Evolutionary conservation across 2,888 invertebrate species (phyloP).

Genomic region (Epinotia bilunana): DNA sequence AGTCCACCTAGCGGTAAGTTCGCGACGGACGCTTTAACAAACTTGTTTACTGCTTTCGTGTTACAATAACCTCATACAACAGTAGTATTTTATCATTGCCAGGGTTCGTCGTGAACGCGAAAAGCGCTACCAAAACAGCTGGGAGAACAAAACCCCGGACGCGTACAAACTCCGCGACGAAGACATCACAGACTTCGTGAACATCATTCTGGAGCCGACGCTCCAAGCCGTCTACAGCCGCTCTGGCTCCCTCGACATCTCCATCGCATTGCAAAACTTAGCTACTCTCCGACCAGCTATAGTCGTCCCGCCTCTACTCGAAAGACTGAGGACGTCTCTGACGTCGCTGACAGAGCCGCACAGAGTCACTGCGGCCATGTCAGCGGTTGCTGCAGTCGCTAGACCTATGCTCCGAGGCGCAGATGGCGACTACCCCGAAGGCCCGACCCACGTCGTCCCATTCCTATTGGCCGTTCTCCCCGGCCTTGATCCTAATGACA

Average conservation of each 20-base stretch:
- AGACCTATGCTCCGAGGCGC: constrained; percentile 85
- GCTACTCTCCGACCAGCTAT: constrained; percentile 91
- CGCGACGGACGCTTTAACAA: background rate
- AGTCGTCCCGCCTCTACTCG: constrained; percentile 92
- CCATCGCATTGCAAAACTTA: constrained; percentile 88
- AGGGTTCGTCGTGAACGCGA: constrained; percentile 87
- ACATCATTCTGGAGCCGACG: constrained; percentile 88
- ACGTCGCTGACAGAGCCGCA: constrained; percentile 96
- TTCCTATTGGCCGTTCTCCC: constrained; percentile 92
- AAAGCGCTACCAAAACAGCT: constrained; percentile 82
- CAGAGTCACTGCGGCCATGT: constrained; percentile 89
- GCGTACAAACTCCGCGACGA: constrained; percentile 89
- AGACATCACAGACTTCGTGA: constrained; percentile 92
- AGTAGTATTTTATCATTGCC: constrained; percentile 51
- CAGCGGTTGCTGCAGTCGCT: constrained; percentile 88
- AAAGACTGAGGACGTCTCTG: constrained; percentile 91
- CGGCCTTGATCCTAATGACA: constrained; percentile 96
- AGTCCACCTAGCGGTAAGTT: too few species aligned
- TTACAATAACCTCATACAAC: too few species aligned
- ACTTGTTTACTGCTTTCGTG: background rate
- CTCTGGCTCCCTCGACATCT: constrained; percentile 86
- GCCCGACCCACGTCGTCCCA: constrained; percentile 92
- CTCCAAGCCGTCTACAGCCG: constrained; percentile 92
- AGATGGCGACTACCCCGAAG: constrained; percentile 87
- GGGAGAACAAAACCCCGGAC: constrained; percentile 89